Evolutionary conservation across 1,140 invertebrate genomes (phyloP), one percentile per base, ranked within the genome.

Genomic region (Coelopa frigida): DNA sequence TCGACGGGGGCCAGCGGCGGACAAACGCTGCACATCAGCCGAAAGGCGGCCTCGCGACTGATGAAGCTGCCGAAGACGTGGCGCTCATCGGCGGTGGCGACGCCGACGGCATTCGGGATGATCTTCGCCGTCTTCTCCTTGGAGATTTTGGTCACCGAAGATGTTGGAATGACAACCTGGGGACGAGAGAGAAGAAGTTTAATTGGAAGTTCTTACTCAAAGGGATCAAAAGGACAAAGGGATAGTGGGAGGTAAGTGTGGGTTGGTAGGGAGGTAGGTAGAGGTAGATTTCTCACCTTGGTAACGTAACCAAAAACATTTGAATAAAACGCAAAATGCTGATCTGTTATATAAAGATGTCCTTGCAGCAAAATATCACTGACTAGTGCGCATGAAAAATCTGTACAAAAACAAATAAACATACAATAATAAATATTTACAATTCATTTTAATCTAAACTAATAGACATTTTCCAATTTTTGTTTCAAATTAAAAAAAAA

Each of bases 251-350:
- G 12, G 5, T 10, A 35, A 5, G 20, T 21, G 12, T 14, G 38
- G 6, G n/a, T 12, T 32, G 33, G 24, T n/a, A 31, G 8, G 8
- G 3, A 8, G 18, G 7, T 27, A 10, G 15, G 15, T 10, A 10
- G 21, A 7, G 7, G 12, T 24, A n/a, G 10, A 8, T 3, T 44
- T 21, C 51, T 78, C 72, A 90, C 87, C 78, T 89, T 89, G 56
- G 88, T 91, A 43, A 93, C 85, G 71, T 91, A 89, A 47, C 89
- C 90, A 70, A 93, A 91, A 35, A 95, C 89, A 64, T 94, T 94
- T 39, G 90, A 94, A 72, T 95, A 91, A 75, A 95, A 95, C 41
- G 89, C 90, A 72, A 94, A 91, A 72, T 91, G 91, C 62, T 92
- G 90, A 62, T 87, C 83, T 31, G 90, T 92, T 55, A 94, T 89